Evolutionary conservation across 2,113 vertebrate genomes (phyloP).

Genomic region (Salvelinus fontinalis): DNA sequence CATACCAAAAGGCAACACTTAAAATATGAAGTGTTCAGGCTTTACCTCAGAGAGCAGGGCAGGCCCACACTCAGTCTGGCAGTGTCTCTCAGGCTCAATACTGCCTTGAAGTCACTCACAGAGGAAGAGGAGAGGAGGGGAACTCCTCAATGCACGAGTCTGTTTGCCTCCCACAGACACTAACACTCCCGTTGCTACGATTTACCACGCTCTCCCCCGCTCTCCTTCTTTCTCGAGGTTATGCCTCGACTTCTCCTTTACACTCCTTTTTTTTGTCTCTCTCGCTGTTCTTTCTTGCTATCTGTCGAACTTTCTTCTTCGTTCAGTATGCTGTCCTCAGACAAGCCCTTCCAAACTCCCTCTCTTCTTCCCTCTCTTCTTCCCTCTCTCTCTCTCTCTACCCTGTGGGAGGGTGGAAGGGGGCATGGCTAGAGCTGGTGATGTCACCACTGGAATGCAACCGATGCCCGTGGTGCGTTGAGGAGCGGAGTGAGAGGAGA

Average conservation of each 20-base stretch:
- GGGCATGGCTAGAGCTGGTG: conserved; percentile 67
- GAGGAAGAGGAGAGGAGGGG: conserved; percentile 12
- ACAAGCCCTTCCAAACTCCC: conserved; percentile 39
- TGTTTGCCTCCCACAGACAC: conserved; percentile 14
- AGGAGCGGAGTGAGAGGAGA: conserved; percentile 51
- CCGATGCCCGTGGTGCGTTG: conserved; percentile 59
- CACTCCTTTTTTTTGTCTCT: conserved; percentile 8
- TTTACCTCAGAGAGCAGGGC: conserved; percentile 21
- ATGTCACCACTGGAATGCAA: conserved; percentile 81
- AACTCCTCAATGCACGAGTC: conserved; percentile 30
- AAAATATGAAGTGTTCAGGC: neutral
- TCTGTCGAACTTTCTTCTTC: conserved; percentile 26
- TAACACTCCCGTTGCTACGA: conserved; percentile 18
- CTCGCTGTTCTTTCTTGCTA: neutral
- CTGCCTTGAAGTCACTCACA: conserved; percentile 8
- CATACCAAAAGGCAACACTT: neutral
- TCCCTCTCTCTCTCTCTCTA: conserved; percentile 49
- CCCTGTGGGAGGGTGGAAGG: conserved; percentile 70
- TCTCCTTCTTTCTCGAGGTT: conserved; percentile 6
- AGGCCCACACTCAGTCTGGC: conserved; percentile 12
- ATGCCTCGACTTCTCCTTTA: neutral
- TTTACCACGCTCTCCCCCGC: neutral
- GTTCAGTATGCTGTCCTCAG: conserved; percentile 27
- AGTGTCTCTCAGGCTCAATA: conserved; percentile 17
- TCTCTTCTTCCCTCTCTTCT: conserved; percentile 11